Evolutionary conservation across 2,113 vertebrate species (phyloP).

Genomic region (Sterrhoptilus dennistouni): DNA sequence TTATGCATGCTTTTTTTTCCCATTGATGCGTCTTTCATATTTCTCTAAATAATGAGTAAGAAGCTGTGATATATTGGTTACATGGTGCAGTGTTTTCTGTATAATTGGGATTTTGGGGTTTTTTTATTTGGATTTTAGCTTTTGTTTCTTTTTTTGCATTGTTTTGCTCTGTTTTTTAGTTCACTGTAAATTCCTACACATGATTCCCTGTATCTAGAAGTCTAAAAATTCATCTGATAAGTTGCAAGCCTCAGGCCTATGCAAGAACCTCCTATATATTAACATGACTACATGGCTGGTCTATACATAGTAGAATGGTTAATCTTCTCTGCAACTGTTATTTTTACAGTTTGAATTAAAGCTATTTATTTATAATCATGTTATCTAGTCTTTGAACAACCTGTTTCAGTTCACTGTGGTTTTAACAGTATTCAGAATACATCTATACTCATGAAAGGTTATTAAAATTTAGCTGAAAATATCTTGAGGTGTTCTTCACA

Average conservation of each 20-base stretch:
- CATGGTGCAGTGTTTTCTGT: background rate
- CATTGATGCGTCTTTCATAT: background rate
- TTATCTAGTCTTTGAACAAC: background rate
- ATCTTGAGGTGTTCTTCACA: background rate
- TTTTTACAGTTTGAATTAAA: background rate
- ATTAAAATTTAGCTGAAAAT: background rate
- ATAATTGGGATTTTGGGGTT: background rate
- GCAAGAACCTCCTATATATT: background rate
- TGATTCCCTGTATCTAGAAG: background rate
- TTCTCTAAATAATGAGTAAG: background rate
- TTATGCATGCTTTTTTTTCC: background rate
- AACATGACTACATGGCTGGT: background rate
- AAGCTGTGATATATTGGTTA: background rate
- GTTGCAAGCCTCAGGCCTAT: background rate
- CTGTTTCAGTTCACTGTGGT: background rate
- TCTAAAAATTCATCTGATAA: background rate
- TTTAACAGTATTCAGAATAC: background rate
- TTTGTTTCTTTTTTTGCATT: background rate
- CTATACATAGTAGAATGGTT: background rate
- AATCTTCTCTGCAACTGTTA: background rate
- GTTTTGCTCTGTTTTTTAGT: background rate
- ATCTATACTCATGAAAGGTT: background rate
- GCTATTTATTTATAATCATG: background rate
- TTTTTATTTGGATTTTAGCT: fast-evolving
- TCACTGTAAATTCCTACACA: background rate